A percentile compares a stretch with the other conserved stretches of the same genome.
Evolutionary conservation across 2,113 vertebrate species (phyloP).

Genomic region (Thymallus thymallus): DNA sequence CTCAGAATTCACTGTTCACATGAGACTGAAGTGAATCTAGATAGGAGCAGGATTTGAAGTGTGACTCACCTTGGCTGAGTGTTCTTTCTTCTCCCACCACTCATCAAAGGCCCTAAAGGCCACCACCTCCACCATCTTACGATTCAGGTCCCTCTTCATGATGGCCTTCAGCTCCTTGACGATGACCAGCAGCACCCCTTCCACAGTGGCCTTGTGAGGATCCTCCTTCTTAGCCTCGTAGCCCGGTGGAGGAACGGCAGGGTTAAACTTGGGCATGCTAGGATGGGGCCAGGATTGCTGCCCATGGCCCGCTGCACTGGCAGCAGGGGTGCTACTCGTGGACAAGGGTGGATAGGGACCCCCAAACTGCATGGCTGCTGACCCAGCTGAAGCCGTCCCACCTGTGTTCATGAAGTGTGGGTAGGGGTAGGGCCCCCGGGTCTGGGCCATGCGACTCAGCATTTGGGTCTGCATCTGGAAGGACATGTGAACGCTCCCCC

Average conservation of each 20-base stretch:
- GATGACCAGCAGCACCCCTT: conserved; percentile 91
- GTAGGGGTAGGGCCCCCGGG: conserved; percentile 82
- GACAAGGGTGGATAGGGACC: conserved; percentile 83
- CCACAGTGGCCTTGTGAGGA: conserved; percentile 94
- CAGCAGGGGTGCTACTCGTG: conserved; percentile 66
- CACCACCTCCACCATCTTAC: conserved; percentile 98
- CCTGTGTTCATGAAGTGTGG: conserved; percentile 82
- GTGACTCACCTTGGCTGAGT: conserved; percentile 85
- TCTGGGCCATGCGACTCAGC: conserved; percentile 95
- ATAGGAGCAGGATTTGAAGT: neutral
- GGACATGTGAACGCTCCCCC: conserved; percentile 94
- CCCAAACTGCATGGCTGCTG: conserved; percentile 74
- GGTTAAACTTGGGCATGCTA: conserved; percentile 89
- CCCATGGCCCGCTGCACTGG: conserved; percentile 61
- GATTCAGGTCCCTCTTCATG: conserved; percentile 98
- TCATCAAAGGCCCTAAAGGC: conserved; percentile 96
- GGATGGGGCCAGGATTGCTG: conserved; percentile 88
- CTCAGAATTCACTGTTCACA: neutral
- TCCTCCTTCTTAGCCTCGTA: conserved; percentile 93
- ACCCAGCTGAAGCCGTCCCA: conserved; percentile 14
- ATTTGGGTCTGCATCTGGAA: conserved; percentile 99
- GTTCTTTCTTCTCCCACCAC: conserved; percentile 98
- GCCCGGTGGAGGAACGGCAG: conserved; percentile 90
- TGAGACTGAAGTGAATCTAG: neutral
- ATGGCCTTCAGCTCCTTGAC: conserved; percentile 98